Conservation (phyloP, 2,113 vertebrate species). For the Scatophagus argus region DNA sequence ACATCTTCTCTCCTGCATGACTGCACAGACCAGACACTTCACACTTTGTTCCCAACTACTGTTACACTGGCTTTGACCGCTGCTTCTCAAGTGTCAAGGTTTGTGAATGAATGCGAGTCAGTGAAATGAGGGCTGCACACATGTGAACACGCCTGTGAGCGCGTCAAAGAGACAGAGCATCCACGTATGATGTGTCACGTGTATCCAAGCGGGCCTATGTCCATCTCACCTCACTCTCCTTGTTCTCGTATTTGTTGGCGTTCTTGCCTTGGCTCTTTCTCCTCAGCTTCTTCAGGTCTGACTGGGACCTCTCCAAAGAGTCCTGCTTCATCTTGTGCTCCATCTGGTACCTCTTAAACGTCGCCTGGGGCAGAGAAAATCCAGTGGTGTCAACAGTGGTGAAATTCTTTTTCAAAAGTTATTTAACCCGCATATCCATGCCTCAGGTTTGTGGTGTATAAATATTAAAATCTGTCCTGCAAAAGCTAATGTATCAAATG, state of each 20-base stretch:
- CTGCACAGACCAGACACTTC: slow-evolving; percentile 31
- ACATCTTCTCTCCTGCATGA: slow-evolving; percentile 18
- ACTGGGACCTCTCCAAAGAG: slow-evolving; percentile 93
- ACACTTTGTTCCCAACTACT: slow-evolving; percentile 21
- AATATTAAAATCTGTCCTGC: neutral
- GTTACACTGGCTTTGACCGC: slow-evolving; percentile 29
- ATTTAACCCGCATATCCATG: no score
- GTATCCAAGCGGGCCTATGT: neutral
- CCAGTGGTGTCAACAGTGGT: neutral
- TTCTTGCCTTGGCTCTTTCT: slow-evolving; percentile 98
- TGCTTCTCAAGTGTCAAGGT: slow-evolving; percentile 43
- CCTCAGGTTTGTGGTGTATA: no score
- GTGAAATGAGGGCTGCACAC: slow-evolving; percentile 12
- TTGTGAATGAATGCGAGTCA: slow-evolving; percentile 33
- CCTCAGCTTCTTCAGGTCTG: slow-evolving; percentile 94
- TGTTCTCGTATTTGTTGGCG: slow-evolving; percentile 91
- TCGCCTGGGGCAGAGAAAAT: slow-evolving; percentile 87
- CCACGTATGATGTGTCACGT: neutral
- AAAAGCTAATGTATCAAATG: neutral
- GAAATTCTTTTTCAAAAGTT: no score
- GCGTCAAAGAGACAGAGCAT: slow-evolving; percentile 4
- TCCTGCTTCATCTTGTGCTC: slow-evolving; percentile 94
- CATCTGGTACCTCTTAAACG: slow-evolving; percentile 95
- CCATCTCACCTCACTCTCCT: slow-evolving; percentile 92
- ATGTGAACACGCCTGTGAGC: slow-evolving; percentile 2